Evolutionary conservation across 2,888 invertebrate genomes (phyloP), one percentile per base, ranked within the genome.

Genomic region (Glyphotaelius pellucidus): DNA sequence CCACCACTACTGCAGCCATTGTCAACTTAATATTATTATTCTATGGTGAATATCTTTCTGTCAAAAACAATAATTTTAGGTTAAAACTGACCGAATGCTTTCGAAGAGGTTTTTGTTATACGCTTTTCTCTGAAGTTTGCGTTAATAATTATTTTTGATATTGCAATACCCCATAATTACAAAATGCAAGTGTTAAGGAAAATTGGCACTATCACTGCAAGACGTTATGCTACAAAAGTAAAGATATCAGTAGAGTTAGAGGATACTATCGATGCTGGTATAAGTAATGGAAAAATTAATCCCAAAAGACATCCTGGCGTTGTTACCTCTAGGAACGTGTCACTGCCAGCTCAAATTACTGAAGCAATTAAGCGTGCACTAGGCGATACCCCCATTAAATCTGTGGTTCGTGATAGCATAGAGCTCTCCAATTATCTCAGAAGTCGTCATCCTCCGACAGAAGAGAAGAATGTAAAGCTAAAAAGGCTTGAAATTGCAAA

Each of bases 291-390:
- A 67, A 67, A 25, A 67, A 67, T 67, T 25, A 98, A 98, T 94
- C 97, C 97, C 0, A 96, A 97, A 90, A 96, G 97, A 92, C 98
- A 98, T 95, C 98, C 98, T 0, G 98, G 98, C 42, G 96, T 97
- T 87, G 95, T 97, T 1, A 96, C 96, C 93, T 95, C 96, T 0
- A 96, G 95, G 94, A 94, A 95, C 2, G 95, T 97, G 0, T 93
- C 94, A 4, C 94, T 98, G 25, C 98, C 98, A 0, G 95, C 96
- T 1, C 95, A 97, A 92, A 96, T 98, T 92, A 94, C 95, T 38
- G 95, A 96, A 35, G 96, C 97, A 3, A 96, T 98, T 25, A 94
- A 95, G 94, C 95, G 95, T 84, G 95, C 97, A 93, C 94, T 96
- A 93, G 95, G 96, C 94, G 98, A 98, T 94, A 95, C 96, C 92